phyloP scores from a whole-genome alignment of 2,888 invertebrate genomes.

The Tryphoninae sp. region DNA sequence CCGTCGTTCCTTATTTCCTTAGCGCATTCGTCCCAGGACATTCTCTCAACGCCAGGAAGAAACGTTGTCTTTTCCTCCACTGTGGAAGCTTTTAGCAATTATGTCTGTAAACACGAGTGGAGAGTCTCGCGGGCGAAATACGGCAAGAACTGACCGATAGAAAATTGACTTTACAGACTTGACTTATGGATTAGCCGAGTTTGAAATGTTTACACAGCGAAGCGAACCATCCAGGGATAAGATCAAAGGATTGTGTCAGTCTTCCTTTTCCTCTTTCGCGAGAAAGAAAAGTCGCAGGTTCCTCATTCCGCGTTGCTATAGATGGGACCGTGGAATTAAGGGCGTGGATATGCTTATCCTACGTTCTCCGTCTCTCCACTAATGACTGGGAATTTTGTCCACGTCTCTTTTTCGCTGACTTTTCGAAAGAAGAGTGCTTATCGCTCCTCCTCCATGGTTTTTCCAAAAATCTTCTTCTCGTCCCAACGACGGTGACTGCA shows the following conservation, averaged over 20 bases:
- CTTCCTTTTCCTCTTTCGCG: slow-evolving; percentile 27
- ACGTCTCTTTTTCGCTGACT: slow-evolving; percentile 41
- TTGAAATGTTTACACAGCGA: slow-evolving; percentile 71
- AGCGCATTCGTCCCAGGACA: slow-evolving; percentile 34
- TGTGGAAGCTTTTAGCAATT: slow-evolving; percentile 66
- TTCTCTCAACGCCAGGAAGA: slow-evolving; percentile 44
- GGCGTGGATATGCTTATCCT: slow-evolving; percentile 49
- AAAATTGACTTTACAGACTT: slow-evolving; percentile 73
- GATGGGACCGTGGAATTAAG: slow-evolving; percentile 44
- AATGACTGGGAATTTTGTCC: slow-evolving; percentile 67
- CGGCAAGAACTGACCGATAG: slow-evolving; percentile 48
- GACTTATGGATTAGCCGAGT: slow-evolving; percentile 74
- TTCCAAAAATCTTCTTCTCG: slow-evolving; percentile 21
- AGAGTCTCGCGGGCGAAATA: not conserved
- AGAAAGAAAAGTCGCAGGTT: slow-evolving; percentile 48
- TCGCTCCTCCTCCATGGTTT: slow-evolving; percentile 39
- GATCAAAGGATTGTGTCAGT: slow-evolving; percentile 68
- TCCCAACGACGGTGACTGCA: slow-evolving; percentile 19
- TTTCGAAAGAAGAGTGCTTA: slow-evolving; percentile 17
- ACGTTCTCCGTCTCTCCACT: slow-evolving; percentile 49
- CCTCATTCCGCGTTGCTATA: slow-evolving; percentile 47
- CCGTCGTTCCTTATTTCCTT: slow-evolving; percentile 2
- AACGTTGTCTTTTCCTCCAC: slow-evolving; percentile 40
- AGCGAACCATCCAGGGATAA: slow-evolving; percentile 63
- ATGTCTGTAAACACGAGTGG: slow-evolving; percentile 66